Evolutionary conservation across 1,140 invertebrate genomes (phyloP), one percentile per base, ranked within the genome.

Genomic region (Bombus balteatus): DNA sequence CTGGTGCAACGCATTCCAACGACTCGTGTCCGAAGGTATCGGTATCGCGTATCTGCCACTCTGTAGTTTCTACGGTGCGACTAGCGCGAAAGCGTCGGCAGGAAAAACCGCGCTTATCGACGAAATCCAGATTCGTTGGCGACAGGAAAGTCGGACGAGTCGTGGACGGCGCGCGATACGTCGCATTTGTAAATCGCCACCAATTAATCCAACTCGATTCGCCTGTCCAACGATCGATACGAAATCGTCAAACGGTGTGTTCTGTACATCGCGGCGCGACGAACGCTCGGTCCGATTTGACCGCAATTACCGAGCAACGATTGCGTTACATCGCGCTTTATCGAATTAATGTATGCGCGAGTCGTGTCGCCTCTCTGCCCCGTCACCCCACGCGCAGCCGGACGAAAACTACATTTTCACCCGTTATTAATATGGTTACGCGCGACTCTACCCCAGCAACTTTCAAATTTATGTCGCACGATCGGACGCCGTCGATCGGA

Each of bases 1-100:
- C 85, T 71, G 72, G 70, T 43, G 53, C 73, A 22, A 90, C 81
- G 66, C 81, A 90, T 89, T 90, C 88, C 80, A 85, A 53, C 59
- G 47, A 78, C 89, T 89, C 66, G 70, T 66, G 37, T n/a, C n/a
- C 59, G 34, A 65, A 80, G 83, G 86, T 88, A 88, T 83, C 88
- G 82, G 47, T 53, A 53, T 53, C 47, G 47, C 47, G 62, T 88
- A 32, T 80, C 79, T 28, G 34, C 37, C 62, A 43, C 32, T 53
- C 32, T 3, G 39, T 81, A 78, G 73, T 89, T 71, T 41, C 57
- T 62, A 47, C 1, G 41, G 0, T 13, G 62, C 32, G 41, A 78
- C 39, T 32, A 41, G 12, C 75, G 28, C 53, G 75, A 77, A 5
- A 32, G 65, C 22, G 25, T 39, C 4, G 32, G 1, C 18, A 3